Evolutionary conservation across 2,113 vertebrate genomes (phyloP).

Genomic region (Odontophorus gujanensis): DNA sequence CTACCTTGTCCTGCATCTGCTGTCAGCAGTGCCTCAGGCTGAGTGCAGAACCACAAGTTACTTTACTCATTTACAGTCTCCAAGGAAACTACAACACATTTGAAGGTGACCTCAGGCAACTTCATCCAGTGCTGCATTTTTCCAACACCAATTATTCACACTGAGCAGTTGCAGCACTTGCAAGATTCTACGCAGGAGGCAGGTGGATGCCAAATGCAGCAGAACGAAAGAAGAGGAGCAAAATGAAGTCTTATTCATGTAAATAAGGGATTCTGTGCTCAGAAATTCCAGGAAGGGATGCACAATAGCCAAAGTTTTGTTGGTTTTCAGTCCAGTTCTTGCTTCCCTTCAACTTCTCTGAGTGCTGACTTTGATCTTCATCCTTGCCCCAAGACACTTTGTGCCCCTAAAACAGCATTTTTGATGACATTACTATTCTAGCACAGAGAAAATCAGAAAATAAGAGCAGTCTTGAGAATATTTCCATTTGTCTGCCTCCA

Average conservation of each 20-base stretch:
- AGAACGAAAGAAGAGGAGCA: not conserved
- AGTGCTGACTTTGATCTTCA: not conserved
- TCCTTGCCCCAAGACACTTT: not conserved
- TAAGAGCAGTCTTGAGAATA: not conserved
- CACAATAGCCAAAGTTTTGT: not conserved
- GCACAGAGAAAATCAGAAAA: not conserved
- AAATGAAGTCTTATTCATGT: rapidly evolving
- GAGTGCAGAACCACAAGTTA: not conserved
- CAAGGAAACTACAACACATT: not conserved
- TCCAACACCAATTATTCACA: not conserved
- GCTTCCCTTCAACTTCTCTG: not conserved
- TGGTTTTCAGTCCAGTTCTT: not conserved
- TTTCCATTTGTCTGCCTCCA: rapidly evolving
- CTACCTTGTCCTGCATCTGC: not conserved
- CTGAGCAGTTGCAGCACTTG: not conserved
- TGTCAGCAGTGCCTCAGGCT: not conserved
- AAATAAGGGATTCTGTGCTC: rapidly evolving
- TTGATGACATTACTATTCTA: not conserved
- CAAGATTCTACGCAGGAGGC: not conserved
- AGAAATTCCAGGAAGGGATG: not conserved
- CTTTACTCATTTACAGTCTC: not conserved
- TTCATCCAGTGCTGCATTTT: not conserved
- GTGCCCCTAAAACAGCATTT: not conserved
- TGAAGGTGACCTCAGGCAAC: not conserved
- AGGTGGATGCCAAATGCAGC: not conserved